Conservation (phyloP, 2,888 invertebrate genomes). For the Apoderus coryli region DNA sequence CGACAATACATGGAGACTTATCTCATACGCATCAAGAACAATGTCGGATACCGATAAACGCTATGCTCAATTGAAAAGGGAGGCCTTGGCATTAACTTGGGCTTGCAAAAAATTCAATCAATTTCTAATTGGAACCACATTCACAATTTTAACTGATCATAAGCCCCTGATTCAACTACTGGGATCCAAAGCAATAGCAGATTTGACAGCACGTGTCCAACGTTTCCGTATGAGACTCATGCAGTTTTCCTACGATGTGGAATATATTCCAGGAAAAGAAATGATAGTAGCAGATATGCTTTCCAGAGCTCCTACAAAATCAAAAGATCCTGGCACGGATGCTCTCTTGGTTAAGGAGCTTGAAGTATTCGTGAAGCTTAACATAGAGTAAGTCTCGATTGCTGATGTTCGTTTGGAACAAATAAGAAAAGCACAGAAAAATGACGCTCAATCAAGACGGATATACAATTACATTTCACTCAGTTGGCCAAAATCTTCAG, state of each 20-base stretch:
- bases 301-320: slow-evolving; percentile 3
- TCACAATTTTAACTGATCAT: slow-evolving; percentile 27
- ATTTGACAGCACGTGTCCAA: slow-evolving; percentile 26
- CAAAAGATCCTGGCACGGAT: slow-evolving; percentile 5
- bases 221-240: slow-evolving; percentile 19
- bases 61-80: slow-evolving; percentile 28
- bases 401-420: too few relatives aligned
- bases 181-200: slow-evolving; percentile 23
- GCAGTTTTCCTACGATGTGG: slow-evolving; percentile 2
- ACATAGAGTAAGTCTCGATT: too few relatives aligned
- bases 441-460: too few relatives aligned
- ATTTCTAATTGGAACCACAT: slow-evolving; percentile 11
- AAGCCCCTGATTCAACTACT: slow-evolving; percentile 26
- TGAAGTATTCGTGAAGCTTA: background rate
- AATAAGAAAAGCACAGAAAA: too few relatives aligned
- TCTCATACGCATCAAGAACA: slow-evolving; percentile 25
- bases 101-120: slow-evolving; percentile 25
- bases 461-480: too few relatives aligned
- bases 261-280: slow-evolving; percentile 5
- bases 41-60: slow-evolving; percentile 21
- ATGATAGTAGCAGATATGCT: slow-evolving; percentile 1
- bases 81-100: slow-evolving; percentile 26
- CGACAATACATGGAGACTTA: slow-evolving; percentile 15
- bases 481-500: too few relatives aligned
- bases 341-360: background rate